These are phyloP conservation scores for Monomorium pharaonis DNA, from an alignment of 1,140 invertebrate species.

Conservation along the genomic window DNA sequence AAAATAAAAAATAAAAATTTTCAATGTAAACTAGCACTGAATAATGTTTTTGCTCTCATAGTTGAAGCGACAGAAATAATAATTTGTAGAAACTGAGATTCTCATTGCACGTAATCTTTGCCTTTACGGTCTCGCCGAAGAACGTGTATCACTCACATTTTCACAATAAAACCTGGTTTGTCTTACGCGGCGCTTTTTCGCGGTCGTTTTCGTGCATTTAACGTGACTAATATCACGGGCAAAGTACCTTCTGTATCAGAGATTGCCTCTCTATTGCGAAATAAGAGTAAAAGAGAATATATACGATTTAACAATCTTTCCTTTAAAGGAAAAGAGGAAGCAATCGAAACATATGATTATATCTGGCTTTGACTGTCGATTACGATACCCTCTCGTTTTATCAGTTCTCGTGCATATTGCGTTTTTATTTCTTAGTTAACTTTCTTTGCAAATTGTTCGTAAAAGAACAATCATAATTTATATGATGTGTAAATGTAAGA, in stretches of 20 bases:
- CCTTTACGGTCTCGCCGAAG: neutral
- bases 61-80: constrained; percentile 1
- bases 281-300: neutral
- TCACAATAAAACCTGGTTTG: constrained; percentile 31
- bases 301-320: neutral
- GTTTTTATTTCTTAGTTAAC: constrained; percentile 6
- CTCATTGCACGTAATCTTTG: constrained; percentile 1
- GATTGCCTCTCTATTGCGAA: neutral
- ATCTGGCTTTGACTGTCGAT: neutral
- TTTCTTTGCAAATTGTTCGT: neutral
- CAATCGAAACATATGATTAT: neutral
- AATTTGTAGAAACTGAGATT: neutral
- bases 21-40: neutral
- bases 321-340: neutral
- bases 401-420: neutral
- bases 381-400: neutral
- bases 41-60: neutral
- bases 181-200: neutral
- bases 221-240: neutral
- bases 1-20: too few relatives aligned
- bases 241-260: neutral
- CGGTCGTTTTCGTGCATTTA: constrained; percentile 12
- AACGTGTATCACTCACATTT: neutral
- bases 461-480: neutral
- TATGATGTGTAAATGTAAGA: neutral